Base-by-base conservation (phyloP, 53 echinoderm and acorn worm species). In the Echinarachnius parma region DNA sequence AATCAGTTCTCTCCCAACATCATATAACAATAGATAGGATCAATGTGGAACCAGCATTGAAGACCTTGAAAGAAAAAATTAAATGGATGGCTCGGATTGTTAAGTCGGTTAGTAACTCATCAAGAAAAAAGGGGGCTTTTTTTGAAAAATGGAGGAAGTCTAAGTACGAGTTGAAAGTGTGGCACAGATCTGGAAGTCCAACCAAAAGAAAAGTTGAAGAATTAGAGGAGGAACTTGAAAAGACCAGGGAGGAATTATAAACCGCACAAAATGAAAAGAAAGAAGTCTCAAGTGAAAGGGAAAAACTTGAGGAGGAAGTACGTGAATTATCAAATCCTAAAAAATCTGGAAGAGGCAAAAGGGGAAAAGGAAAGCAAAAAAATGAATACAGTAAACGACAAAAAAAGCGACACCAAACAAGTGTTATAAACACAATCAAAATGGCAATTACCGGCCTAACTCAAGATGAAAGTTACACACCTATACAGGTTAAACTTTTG, bases 121-220 rank as follows among this genome's bases (percentile, higher is more conserved):
- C 71, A 10, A 24, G 29, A 19, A 10, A 58, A 14, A 34, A 42
- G 25, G 37, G 35, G 34, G 53, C 24, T 37, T 34, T 57, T 9
- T 36, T 75, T 35, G 30, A 58, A 22, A 75, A 75, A 27, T 75
- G 75, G 75, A 75, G 37, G 53, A 23, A 34, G 32, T 30, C 57
- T 20, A 44, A 55, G 14, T 75, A 75, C 37, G 28, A 75, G 16
- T 36, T 75, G 21, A 58, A 37, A 23, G 9, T 75, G 21, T 22
- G 53, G 19, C 75, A 75, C 39, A 53, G 75, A 1, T 53, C 75
- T 34, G 75, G 75, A 19, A 57, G 58, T 28, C 75, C 57, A 36
- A 56, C 75, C 26, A 75, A 75, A 48, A 28, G 75, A 22, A 75
- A 75, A 20, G 71, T 50, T 3, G 31, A 52, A 19, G 75, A 75